These are phyloP conservation scores for Sphaeridia pumilis DNA, from an alignment of 2,888 invertebrate species.

Conservation along the genomic window DNA sequence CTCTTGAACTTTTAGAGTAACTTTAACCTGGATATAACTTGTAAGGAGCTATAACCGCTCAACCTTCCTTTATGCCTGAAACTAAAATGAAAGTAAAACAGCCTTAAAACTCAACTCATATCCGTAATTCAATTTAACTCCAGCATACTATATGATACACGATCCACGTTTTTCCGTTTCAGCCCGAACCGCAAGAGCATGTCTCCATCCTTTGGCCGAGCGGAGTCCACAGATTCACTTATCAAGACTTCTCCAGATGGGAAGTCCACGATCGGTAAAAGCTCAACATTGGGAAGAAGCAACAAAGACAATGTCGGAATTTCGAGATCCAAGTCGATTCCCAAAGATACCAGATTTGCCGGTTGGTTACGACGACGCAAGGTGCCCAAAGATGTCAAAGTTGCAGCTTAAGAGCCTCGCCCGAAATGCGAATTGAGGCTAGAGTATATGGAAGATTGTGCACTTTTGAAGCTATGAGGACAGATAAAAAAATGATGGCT, in stretches of 20 bases:
- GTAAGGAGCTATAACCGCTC: too few relatives aligned
- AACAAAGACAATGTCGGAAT: conserved; percentile 6
- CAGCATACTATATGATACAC: neutral
- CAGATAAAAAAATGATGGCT: too few relatives aligned
- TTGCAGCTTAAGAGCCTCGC: too few relatives aligned
- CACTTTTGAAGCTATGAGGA: too few relatives aligned
- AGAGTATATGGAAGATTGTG: too few relatives aligned
- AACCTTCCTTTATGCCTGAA: neutral
- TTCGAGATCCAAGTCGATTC: conserved; percentile 55
- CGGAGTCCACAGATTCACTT: conserved; percentile 20
- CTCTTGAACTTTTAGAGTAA: too few relatives aligned
- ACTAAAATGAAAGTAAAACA: neutral
- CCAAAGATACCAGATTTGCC: conserved; percentile 54
- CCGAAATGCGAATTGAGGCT: too few relatives aligned
- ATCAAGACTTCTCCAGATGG: conserved; percentile 12
- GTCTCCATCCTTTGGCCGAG: conserved; percentile 17
- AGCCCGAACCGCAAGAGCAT: conserved; percentile 23
- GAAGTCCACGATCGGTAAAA: conserved; percentile 4
- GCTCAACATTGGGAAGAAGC: conserved; percentile 7
- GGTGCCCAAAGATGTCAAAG: conserved; percentile 10
- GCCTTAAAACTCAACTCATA: neutral
- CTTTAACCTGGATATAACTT: too few relatives aligned
- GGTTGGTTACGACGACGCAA: conserved; percentile 52
- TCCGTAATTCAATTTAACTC: neutral
- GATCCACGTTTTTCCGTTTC: too few relatives aligned